These are phyloP conservation scores for Drosophila antonietae DNA, from an alignment of 2,888 invertebrate species.

Conservation along the genomic window DNA sequence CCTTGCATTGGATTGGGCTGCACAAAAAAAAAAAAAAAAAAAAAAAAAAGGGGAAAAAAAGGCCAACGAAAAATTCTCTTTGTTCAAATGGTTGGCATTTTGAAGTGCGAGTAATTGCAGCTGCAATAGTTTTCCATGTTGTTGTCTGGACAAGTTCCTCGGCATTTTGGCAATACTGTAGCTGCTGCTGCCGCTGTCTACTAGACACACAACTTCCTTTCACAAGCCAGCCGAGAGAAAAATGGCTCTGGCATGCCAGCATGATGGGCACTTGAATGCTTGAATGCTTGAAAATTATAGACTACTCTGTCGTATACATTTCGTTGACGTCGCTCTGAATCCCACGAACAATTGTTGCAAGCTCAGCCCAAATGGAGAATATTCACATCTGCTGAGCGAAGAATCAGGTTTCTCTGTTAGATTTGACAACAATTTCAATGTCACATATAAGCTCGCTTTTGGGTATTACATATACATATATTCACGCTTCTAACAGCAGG, in stretches of 20 bases:
- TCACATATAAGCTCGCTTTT: neutral
- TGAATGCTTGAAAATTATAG: constrained; percentile 71
- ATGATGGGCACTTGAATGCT: constrained; percentile 75
- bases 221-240: constrained; percentile 68
- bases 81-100: constrained; percentile 76
- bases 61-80: constrained; percentile 69
- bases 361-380: constrained; percentile 26
- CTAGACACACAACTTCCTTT: constrained; percentile 59
- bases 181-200: constrained; percentile 25
- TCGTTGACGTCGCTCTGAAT: constrained; percentile 70
- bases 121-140: constrained; percentile 79
- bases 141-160: constrained; percentile 59
- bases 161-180: constrained; percentile 67
- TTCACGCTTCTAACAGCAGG: constrained; percentile 23
- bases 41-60: constrained; percentile 21
- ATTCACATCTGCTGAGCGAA: neutral
- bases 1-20: constrained; percentile 23
- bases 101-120: constrained; percentile 80
- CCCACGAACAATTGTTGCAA: constrained; percentile 42
- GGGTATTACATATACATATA: constrained; percentile 24
- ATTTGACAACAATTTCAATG: constrained; percentile 15
- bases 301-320: constrained; percentile 58
- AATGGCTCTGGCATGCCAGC: constrained; percentile 63
- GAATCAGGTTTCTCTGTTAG: neutral
- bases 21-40: neutral